A percentile compares a stretch with the other conserved stretches of the same genome.
phyloP scores from a whole-genome alignment of 1,140 invertebrate species.

The Papilio machaon region DNA sequence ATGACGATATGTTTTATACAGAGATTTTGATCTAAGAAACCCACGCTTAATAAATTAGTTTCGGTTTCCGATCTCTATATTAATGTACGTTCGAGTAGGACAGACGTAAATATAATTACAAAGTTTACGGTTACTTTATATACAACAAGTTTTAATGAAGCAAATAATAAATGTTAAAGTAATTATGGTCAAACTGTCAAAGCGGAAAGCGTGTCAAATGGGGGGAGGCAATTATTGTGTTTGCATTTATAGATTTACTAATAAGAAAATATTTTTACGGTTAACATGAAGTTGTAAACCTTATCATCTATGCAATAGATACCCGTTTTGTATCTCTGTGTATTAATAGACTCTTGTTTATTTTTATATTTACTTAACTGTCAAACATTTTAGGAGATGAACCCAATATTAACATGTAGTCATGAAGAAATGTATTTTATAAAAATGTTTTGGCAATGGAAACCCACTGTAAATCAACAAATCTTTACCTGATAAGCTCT shows the following conservation, averaged over 20 bases:
- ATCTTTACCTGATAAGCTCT: background rate
- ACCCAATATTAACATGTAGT: too few species aligned
- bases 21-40: too few species aligned
- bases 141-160: background rate
- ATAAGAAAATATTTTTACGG: background rate
- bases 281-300: too few species aligned
- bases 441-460: background rate
- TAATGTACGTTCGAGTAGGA: background rate
- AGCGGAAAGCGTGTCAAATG: background rate
- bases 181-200: background rate
- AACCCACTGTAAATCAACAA: background rate
- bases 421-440: background rate
- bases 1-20: too few species aligned
- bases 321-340: too few species aligned
- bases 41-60: background rate
- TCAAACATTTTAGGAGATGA: too few species aligned
- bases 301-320: background rate
- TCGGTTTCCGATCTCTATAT: background rate
- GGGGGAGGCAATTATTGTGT: background rate
- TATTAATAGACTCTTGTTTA: too few species aligned
- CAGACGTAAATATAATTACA: background rate
- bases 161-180: background rate
- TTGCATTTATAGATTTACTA: background rate
- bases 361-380: too few species aligned
- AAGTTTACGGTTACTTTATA: background rate